Conservation (phyloP, 2,113 vertebrate genomes). For the Anolis carolinensis region DNA sequence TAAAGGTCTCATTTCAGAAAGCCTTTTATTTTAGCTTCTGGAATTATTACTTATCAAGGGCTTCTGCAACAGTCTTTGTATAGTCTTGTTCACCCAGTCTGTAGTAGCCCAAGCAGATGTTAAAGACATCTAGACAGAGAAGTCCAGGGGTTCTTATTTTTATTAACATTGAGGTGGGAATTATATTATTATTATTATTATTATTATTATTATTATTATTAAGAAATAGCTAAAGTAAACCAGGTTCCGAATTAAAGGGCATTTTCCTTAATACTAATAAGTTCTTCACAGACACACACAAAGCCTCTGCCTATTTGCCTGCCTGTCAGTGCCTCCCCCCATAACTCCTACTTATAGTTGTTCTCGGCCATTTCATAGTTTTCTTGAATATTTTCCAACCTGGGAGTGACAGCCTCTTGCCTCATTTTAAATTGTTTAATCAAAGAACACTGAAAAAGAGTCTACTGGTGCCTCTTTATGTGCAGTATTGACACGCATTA, state of each 20-base stretch:
- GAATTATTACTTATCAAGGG: constrained; percentile 40
- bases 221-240: not conserved
- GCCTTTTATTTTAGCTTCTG: constrained; percentile 42
- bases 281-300: constrained; percentile 21
- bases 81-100: constrained; percentile 22
- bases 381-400: too few relatives aligned
- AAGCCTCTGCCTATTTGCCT: not conserved
- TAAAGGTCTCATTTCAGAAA: constrained; percentile 38
- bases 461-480: too few relatives aligned
- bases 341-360: too few relatives aligned
- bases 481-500: too few relatives aligned
- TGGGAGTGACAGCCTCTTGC: too few relatives aligned
- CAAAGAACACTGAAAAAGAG: too few relatives aligned
- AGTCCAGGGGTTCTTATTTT: not conserved
- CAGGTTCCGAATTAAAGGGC: not conserved
- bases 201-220: not conserved
- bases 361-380: too few relatives aligned
- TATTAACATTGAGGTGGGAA: not conserved
- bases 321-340: too few relatives aligned
- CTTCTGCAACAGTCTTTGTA: not conserved
- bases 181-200: not conserved
- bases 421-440: too few relatives aligned
- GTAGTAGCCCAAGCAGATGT: not conserved
- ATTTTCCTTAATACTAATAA: not conserved
- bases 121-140: not conserved